Evolutionary conservation across 2,113 vertebrate species (phyloP).

Genomic region (Plecturocebus donacophilus): DNA sequence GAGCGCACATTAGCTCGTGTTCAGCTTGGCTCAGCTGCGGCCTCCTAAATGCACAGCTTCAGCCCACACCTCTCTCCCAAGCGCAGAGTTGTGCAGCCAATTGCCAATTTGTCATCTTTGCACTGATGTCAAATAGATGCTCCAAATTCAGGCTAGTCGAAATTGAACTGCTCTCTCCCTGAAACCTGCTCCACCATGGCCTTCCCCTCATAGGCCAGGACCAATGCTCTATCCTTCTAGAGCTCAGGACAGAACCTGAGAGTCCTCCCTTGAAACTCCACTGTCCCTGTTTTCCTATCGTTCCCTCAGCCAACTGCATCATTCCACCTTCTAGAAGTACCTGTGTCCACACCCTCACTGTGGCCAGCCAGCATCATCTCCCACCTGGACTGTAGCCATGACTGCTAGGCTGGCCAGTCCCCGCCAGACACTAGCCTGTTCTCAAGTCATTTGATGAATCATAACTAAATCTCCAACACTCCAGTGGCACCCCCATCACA

Average conservation of each 20-base stretch:
- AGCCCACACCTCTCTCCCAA: neutral
- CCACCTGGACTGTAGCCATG: fast-evolving
- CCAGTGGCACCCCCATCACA: fast-evolving
- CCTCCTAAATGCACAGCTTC: neutral
- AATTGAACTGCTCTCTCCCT: neutral
- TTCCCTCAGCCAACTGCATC: fast-evolving
- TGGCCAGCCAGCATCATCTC: neutral
- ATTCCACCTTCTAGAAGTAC: neutral
- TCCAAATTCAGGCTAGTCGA: neutral
- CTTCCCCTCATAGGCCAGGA: neutral
- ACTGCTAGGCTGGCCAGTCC: neutral
- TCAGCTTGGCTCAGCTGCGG: fast-evolving
- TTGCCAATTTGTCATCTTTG: neutral
- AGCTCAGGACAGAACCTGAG: neutral
- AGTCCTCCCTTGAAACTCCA: neutral
- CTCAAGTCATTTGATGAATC: fast-evolving
- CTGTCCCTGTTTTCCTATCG: fast-evolving
- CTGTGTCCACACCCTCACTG: fast-evolving
- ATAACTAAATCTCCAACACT: neutral
- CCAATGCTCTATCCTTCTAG: neutral
- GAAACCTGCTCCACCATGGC: fast-evolving
- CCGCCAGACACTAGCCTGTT: neutral
- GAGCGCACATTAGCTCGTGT: fast-evolving
- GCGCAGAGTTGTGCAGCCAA: fast-evolving
- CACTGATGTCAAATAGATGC: fast-evolving